Evolutionary conservation across 1,140 invertebrate genomes (phyloP).

Genomic region (Drosophila orosa): DNA sequence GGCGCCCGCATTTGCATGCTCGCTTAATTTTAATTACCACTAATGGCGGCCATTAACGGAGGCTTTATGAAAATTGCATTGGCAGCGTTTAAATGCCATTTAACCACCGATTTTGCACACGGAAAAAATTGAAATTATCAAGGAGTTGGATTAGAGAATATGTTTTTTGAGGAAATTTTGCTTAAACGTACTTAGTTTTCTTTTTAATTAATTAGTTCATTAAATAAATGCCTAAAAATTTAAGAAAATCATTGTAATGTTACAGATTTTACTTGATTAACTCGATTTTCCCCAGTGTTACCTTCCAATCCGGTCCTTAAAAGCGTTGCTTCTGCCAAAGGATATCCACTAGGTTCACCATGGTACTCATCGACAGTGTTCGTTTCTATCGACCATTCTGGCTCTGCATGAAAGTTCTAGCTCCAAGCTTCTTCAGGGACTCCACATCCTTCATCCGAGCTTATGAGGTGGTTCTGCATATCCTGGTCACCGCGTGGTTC

Average conservation of each 20-base stretch:
- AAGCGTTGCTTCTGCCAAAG: conserved; percentile 11
- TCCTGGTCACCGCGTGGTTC: conserved; percentile 51
- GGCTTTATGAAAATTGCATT: conserved; percentile 64
- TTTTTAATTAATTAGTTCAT: no score
- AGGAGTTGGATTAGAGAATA: no score
- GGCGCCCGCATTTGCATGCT: conserved; percentile 29
- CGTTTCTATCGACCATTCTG: conserved; percentile 58
- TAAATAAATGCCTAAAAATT: background rate
- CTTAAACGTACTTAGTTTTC: no score
- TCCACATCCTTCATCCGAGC: conserved; percentile 3
- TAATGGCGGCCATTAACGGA: conserved; percentile 56
- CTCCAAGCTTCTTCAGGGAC: conserved; percentile 44
- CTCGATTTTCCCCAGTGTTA: conserved; percentile 4
- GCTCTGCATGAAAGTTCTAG: conserved; percentile 50
- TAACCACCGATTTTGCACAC: conserved; percentile 29
- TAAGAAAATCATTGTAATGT: background rate
- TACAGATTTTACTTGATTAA: background rate
- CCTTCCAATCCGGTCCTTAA: conserved; percentile 18
- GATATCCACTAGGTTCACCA: conserved; percentile 8
- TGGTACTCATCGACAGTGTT: conserved; percentile 50
- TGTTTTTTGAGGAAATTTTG: no score
- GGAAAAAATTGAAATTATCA: background rate
- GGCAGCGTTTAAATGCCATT: conserved; percentile 64
- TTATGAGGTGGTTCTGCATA: conserved; percentile 29
- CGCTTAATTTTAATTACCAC: conserved; percentile 51